Base-by-base conservation (phyloP, 1,140 invertebrate genomes). In the Tyrophagus putrescentiae region DNA sequence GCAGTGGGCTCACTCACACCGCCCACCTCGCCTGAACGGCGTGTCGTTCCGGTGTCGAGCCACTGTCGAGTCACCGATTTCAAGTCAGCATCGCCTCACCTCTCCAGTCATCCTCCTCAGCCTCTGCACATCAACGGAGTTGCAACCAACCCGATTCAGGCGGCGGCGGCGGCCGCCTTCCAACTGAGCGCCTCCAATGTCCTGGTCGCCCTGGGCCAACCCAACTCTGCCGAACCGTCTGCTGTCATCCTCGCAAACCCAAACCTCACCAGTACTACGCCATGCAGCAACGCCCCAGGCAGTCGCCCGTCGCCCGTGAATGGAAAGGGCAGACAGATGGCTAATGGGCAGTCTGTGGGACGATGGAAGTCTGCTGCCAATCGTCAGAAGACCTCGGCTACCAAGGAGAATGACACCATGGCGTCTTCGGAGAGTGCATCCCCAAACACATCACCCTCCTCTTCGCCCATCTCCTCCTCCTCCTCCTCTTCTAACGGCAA, bases 1-100 rank as follows among this genome's bases (percentile, higher is more conserved):
- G 18, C 7, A 13, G n/a, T 33, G n/a, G 13, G 52, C 25, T 54
- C 52, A 54, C 25, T 54, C 7, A 54, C 52, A 23, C 52, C 52
- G 25, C 52, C 52, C 18, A 54, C 52, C 9, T 54, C 52, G 27
- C 52, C 52, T 3, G 52, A 54, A 31, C 52, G 52, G n/a, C 52
- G 25, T 9, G 2, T 11, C 3, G n/a, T n/a, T n/a, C n/a, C n/a
- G n/a, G n/a, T n/a, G 31, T 21, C 36, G 36, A 39, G 13, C 36
- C 13, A 39, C 21, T n/a, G n/a, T n/a, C 21, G 36, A 39, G 21
- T 39, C 36, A 39, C 21, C 36, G 36, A 39, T 39, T 13, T 39
- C 36, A 21, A 39, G 21, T 39, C 36, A 39, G 13, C 13, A 21
- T 13, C 52, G 3, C 39, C 48, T 52, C 25, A 52, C 32, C 48